A percentile compares a stretch with the other conserved stretches of the same genome.
Conservation (phyloP, 1,140 invertebrate species). For the Teleogryllus occipitalis region DNA sequence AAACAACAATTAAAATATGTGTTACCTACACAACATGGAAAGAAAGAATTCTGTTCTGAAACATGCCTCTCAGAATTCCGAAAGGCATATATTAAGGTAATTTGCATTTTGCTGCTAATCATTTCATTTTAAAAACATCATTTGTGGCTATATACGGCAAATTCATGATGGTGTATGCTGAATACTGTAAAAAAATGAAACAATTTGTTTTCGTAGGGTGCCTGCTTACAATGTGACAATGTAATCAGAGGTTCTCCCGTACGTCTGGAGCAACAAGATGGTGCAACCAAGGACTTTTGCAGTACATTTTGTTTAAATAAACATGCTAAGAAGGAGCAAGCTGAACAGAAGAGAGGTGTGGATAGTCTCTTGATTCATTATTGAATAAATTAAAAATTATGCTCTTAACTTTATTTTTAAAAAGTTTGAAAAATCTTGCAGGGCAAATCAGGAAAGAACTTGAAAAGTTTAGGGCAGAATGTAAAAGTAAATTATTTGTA, state of each 20-base stretch:
- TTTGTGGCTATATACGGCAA: no score
- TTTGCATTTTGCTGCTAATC: neutral
- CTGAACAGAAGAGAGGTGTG: slow-evolving; percentile 35
- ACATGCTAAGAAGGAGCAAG: slow-evolving; percentile 62
- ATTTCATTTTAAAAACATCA: no score
- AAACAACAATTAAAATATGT: slow-evolving; percentile 77
- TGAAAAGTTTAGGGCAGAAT: no score
- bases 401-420: no score
- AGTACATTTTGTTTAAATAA: slow-evolving; percentile 70
- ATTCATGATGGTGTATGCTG: no score
- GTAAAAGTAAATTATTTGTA: no score
- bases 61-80: slow-evolving; percentile 80
- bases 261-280: slow-evolving; percentile 40
- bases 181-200: no score
- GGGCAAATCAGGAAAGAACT: no score
- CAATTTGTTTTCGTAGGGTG: slow-evolving; percentile 40
- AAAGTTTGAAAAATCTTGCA: no score
- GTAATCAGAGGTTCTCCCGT: slow-evolving; percentile 60
- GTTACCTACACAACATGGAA: slow-evolving; percentile 74
- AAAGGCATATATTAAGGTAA: slow-evolving; percentile 70
- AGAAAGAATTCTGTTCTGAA: slow-evolving; percentile 88
- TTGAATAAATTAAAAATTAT: no score
- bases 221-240: slow-evolving; percentile 78
- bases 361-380: neutral
- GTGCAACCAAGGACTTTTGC: slow-evolving; percentile 71